Evolutionary conservation across 2,888 invertebrate species (phyloP).

Genomic region (Blastobasis lacticolella): DNA sequence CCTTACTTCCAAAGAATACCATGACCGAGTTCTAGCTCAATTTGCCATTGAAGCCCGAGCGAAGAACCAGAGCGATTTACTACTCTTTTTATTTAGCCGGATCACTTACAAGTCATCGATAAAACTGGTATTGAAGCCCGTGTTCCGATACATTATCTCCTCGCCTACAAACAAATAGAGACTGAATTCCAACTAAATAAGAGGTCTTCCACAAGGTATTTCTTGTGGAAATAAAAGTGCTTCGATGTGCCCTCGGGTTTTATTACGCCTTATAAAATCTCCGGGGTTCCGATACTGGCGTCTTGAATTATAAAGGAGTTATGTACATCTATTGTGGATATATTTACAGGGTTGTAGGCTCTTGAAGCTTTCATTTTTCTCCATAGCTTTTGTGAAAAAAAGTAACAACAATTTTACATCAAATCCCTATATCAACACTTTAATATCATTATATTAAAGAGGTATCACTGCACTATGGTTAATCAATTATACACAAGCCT

Average conservation of each 20-base stretch:
- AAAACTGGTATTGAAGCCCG: conserved; percentile 5
- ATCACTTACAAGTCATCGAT: conserved; percentile 11
- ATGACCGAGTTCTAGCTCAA: conserved; percentile 4
- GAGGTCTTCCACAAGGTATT: conserved; percentile 28
- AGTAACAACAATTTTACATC: no score
- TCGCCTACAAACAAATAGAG: conserved; percentile 35
- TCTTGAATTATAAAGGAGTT: conserved; percentile 37
- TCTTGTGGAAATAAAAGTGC: conserved; percentile 31
- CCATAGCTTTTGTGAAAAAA: no score
- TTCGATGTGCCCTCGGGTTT: conserved; percentile 27
- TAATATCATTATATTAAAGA: no score
- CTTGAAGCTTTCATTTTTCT: no score
- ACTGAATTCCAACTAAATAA: conserved; percentile 35
- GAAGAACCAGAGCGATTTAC: conserved; percentile 13
- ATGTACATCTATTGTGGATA: conserved; percentile 6
- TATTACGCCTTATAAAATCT: conserved; percentile 45
- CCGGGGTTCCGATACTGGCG: conserved; percentile 20
- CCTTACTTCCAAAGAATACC: not conserved
- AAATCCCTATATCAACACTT: no score
- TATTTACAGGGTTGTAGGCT: no score
- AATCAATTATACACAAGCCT: no score
- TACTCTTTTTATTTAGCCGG: conserved; percentile 9
- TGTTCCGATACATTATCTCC: conserved; percentile 6
- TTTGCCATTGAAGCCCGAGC: conserved; percentile 4
- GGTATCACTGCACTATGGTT: no score